These are phyloP conservation scores for Andrena praecox DNA, from an alignment of 2,888 invertebrate genomes.

Conservation along the genomic window DNA sequence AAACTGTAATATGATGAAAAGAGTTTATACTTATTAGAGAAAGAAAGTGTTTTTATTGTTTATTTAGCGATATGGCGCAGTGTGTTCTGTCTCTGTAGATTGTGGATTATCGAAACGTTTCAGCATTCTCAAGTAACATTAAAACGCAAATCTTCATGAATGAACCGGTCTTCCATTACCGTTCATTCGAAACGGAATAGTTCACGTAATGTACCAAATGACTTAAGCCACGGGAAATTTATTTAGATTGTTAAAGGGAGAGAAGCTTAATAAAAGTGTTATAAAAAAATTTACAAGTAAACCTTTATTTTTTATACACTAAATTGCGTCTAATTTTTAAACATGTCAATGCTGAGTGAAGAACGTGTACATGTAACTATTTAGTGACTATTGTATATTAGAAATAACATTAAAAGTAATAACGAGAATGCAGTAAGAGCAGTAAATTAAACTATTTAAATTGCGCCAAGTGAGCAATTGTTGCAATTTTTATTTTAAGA, in stretches of 20 bases:
- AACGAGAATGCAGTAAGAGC: too few species aligned
- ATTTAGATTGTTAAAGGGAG: conserved; percentile 3
- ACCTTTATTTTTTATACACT: not conserved
- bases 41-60: conserved; percentile 19
- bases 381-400: too few species aligned
- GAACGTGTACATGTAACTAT: too few species aligned
- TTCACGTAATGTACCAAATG: not conserved
- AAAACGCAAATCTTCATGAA: not conserved
- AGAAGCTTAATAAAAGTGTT: conserved; percentile 1
- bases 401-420: too few species aligned
- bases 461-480: too few species aligned
- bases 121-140: conserved; percentile 10
- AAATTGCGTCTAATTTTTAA: not conserved
- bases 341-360: too few species aligned
- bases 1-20: not conserved
- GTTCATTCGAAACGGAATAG: conserved; percentile 1
- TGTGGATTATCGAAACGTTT: not conserved
- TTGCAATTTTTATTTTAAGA: too few species aligned
- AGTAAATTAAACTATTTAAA: too few species aligned
- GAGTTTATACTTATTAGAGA: conserved; percentile 1
- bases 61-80: not conserved
- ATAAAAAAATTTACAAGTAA: not conserved
- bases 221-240: conserved; percentile 7
- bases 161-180: not conserved
- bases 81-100: not conserved